A percentile compares a stretch with the other conserved stretches of the same genome.
Conservation (phyloP, 2,888 invertebrate species). For the Diarsia dahlii region DNA sequence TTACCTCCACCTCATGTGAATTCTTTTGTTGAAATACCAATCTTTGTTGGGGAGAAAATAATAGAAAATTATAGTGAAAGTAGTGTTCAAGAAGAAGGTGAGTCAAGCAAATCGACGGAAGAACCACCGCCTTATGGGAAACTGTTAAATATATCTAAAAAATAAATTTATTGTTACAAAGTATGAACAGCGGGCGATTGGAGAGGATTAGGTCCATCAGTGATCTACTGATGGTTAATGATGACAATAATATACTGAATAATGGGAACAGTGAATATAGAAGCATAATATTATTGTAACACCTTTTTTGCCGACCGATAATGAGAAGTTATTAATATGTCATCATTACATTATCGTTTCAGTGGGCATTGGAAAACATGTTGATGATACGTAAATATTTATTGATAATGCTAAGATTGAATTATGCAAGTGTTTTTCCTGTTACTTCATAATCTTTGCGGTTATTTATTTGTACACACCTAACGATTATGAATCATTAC, state of each 20-base stretch:
- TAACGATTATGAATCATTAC: neutral
- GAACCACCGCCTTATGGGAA: constrained; percentile 13
- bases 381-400: neutral
- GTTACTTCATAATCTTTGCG: neutral
- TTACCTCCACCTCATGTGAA: constrained; percentile 36
- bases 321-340: neutral
- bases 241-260: neutral
- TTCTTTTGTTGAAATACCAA: constrained; percentile 32
- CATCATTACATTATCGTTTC: neutral
- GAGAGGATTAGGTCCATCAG: neutral
- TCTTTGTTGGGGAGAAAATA: constrained; percentile 33
- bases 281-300: neutral
- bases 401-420: neutral
- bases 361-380: neutral
- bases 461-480: neutral
- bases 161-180: neutral
- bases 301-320: neutral
- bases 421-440: neutral
- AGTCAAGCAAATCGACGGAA: neutral
- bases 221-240: neutral
- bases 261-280: neutral
- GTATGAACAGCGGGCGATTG: neutral
- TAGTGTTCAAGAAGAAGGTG: neutral
- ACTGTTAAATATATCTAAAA: neutral
- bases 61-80: neutral